These are phyloP conservation scores for Antigone vipio DNA, from an alignment of 2,113 vertebrate species.

Conservation along the genomic window DNA sequence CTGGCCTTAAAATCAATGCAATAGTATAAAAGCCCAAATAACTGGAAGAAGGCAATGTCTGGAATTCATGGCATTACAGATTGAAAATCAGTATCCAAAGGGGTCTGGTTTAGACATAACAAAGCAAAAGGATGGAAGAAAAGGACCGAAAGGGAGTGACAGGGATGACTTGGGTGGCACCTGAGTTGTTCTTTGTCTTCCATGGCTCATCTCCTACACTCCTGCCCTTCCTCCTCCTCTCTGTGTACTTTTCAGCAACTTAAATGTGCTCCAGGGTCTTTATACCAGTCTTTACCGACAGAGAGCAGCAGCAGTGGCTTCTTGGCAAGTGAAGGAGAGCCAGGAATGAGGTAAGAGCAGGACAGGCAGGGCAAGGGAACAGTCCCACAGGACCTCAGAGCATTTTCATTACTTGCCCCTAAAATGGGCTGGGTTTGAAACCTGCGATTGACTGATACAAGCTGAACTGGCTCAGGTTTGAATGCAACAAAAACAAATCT, in stretches of 20 bases:
- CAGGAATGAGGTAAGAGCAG: not conserved
- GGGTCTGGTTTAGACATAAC: not conserved
- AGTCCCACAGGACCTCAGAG: not conserved
- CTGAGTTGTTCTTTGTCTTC: not conserved
- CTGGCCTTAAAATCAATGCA: not conserved
- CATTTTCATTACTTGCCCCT: not conserved
- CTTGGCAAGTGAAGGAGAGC: not conserved
- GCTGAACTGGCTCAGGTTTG: not conserved
- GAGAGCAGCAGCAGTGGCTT: not conserved
- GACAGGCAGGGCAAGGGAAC: not conserved
- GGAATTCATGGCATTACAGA: not conserved
- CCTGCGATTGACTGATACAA: not conserved
- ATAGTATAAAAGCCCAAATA: not conserved
- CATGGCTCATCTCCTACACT: not conserved
- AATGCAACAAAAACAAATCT: not conserved
- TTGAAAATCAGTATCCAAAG: not conserved
- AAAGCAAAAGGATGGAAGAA: not conserved
- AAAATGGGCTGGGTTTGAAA: not conserved
- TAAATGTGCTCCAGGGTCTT: not conserved
- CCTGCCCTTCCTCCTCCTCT: not conserved
- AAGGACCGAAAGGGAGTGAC: not conserved
- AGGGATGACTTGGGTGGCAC: not conserved
- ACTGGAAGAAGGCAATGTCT: not conserved
- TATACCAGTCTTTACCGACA: not conserved
- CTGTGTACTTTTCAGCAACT: not conserved